Evolutionary conservation across 1,140 invertebrate genomes (phyloP).

Genomic region (Eupristina koningsbergeri): DNA sequence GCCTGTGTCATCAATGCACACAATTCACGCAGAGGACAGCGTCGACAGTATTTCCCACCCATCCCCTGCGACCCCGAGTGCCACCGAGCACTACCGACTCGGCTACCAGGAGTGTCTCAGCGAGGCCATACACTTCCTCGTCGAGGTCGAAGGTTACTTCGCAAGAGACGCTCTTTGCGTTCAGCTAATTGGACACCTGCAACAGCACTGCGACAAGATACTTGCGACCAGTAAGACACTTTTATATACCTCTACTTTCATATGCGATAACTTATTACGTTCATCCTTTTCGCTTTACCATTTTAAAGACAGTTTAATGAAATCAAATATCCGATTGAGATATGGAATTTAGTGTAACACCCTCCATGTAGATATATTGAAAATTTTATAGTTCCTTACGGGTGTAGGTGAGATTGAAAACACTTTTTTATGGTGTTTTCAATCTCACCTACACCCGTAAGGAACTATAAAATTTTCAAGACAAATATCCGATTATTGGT

Average conservation of each 20-base stretch:
- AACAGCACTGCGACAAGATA: slow-evolving; percentile 85
- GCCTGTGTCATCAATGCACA: slow-evolving; percentile 62
- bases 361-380: no score
- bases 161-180: slow-evolving; percentile 86
- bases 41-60: slow-evolving; percentile 68
- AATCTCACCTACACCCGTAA: no score
- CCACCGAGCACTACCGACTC: slow-evolving; percentile 79
- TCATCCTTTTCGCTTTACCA: no score
- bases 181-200: slow-evolving; percentile 86
- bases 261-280: no score
- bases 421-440: no score
- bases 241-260: background rate
- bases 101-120: slow-evolving; percentile 93
- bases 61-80: slow-evolving; percentile 59
- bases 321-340: no score
- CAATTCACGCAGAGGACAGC: slow-evolving; percentile 68
- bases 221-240: slow-evolving; percentile 74
- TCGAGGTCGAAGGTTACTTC: slow-evolving; percentile 87
- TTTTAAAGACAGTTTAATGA: no score
- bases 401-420: no score
- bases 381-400: no score
- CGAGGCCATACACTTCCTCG: slow-evolving; percentile 90
- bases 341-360: no score
- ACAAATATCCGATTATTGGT: no score
- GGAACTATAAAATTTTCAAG: no score